Base-by-base conservation (phyloP, 2,888 invertebrate genomes). In the Callyntrura guangdongensis region DNA sequence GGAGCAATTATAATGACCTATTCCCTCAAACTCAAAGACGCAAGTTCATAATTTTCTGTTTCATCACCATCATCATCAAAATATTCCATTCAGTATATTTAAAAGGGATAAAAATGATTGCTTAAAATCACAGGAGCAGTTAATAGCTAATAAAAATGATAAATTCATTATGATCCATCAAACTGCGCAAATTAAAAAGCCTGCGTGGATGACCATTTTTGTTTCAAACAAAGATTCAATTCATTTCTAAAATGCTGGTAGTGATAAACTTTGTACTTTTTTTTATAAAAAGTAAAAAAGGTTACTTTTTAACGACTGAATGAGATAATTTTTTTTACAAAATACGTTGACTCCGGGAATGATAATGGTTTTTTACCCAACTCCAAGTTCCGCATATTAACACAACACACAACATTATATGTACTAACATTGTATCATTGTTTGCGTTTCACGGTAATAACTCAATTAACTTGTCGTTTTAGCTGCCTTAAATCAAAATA, bases 1-100 rank as follows among this genome's bases (percentile, higher is more conserved):
- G 53, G 49, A 56, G 53, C 85, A 85, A 85, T 85, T 72, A n/a
- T n/a, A 69, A 72, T 85, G 85, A 85, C 72, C 85, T 53, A 85
- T 36, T 85, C 85, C 36, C 45, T 83, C 47, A 81, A n/a, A 56
- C 81, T 12, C 14, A 27, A 36, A 61, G 47, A 25, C 56, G 6
- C 67, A 64, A 83, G 67, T 67, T 25, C 22, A 67, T 83, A 83
- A 67, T 85, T 72, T 72, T 85, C 59, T 47, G 56, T 85, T 72
- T 36, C 72, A 72, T 85, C 69, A 85, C 12, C 59, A 56, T 36
- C 47, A 56, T 36, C 47, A 77, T 45, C 49, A 11, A 53, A 53
- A n/a, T 53, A 14, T 27, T 45, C 36, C n/a, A 47, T 12, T 67
- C 45, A 67, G 4, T 36, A 69, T 67, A 25, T n/a, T 61, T 25